These are phyloP conservation scores for Palythoa grandiflora DNA, from an alignment of 92 coral and sea anemone species.

Conservation along the genomic window DNA sequence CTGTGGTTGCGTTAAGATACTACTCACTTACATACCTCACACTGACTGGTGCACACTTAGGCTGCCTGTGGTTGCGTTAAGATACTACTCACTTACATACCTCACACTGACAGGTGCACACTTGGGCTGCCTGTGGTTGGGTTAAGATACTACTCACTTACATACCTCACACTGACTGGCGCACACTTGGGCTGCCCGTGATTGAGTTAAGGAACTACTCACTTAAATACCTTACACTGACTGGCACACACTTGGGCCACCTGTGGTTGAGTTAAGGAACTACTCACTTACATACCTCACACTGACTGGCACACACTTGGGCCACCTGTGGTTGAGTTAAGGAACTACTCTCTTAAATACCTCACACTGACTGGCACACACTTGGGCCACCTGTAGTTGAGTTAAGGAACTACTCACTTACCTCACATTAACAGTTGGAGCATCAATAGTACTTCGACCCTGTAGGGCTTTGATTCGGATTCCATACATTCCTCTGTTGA, in stretches of 20 bases:
- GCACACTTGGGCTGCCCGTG: too few species aligned
- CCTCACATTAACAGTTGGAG: conserved; percentile 84
- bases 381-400: neutral
- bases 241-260: too few species aligned
- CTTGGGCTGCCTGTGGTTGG: neutral
- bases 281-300: neutral
- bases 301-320: neutral
- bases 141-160: too few species aligned
- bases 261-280: neutral
- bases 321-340: neutral
- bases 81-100: too few species aligned
- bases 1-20: too few species aligned
- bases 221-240: too few species aligned
- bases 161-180: too few species aligned
- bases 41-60: too few species aligned
- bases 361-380: neutral
- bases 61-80: neutral
- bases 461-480: conserved; percentile 90
- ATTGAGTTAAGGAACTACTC: neutral
- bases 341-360: neutral
- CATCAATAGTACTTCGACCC: conserved; percentile 84
- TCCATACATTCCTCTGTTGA: conserved; percentile 86
- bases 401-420: conserved; percentile 56
- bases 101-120: too few species aligned
- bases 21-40: too few species aligned